These are phyloP conservation scores for Ooceraea biroi DNA, from an alignment of 1,140 invertebrate genomes.

Conservation along the genomic window DNA sequence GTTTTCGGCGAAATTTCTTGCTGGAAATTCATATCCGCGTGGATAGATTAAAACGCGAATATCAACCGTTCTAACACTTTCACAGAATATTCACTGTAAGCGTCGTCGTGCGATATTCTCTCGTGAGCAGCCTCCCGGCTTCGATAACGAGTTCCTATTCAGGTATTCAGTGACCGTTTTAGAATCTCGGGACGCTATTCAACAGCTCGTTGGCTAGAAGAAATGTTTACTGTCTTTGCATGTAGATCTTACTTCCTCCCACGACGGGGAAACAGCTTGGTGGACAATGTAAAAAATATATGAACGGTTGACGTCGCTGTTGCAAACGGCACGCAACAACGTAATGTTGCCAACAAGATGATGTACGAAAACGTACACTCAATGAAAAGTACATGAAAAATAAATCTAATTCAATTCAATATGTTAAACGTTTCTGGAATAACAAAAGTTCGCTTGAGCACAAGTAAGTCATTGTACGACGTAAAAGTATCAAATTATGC, in stretches of 20 bases:
- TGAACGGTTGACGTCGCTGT: neutral
- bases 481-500: slow-evolving; percentile 6
- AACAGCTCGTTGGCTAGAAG: slow-evolving; percentile 57
- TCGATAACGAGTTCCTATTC: slow-evolving; percentile 82
- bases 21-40: slow-evolving; percentile 1
- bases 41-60: no score
- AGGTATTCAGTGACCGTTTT: slow-evolving; percentile 72
- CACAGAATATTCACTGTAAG: neutral
- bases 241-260: slow-evolving; percentile 44
- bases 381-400: slow-evolving; percentile 2
- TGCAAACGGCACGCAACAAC: neutral
- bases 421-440: no score
- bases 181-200: slow-evolving; percentile 74
- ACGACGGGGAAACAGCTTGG: slow-evolving; percentile 66
- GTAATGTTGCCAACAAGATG: neutral
- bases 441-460: no score
- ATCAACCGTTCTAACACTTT: no score
- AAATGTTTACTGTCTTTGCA: slow-evolving; percentile 73
- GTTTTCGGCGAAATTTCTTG: slow-evolving; percentile 5
- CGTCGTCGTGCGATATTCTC: slow-evolving; percentile 44
- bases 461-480: no score
- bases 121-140: slow-evolving; percentile 60
- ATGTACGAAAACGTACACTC: slow-evolving; percentile 22
- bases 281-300: slow-evolving; percentile 68
- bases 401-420: no score